phyloP scores from a whole-genome alignment of 2,888 invertebrate genomes.

The Phyto melanocephala region DNA sequence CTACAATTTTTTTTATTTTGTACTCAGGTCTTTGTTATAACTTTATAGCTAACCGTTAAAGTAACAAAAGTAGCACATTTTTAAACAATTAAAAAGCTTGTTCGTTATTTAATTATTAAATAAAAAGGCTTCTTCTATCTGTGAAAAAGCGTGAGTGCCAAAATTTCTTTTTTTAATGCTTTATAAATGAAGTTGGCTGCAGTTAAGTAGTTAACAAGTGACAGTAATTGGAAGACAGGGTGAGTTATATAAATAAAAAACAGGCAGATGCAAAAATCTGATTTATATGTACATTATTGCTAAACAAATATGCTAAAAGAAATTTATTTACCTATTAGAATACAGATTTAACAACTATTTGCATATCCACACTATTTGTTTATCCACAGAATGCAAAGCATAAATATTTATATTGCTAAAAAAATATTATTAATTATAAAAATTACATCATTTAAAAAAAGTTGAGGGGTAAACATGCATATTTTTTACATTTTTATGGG shows the following conservation, averaged over 20 bases:
- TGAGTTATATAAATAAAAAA: not conserved
- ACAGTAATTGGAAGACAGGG: not conserved
- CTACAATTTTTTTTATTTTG: not conserved
- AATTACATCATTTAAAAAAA: too few species aligned
- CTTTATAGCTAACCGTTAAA: not conserved
- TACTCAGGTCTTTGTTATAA: not conserved
- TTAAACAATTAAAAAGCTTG: not conserved
- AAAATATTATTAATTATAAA: too few species aligned
- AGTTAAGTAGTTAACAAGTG: conserved; percentile 16
- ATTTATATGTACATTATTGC: too few species aligned
- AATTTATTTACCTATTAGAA: too few species aligned
- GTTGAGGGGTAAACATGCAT: too few species aligned
- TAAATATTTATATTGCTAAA: too few species aligned
- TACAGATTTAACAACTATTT: too few species aligned
- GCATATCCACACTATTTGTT: too few species aligned
- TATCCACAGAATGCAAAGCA: too few species aligned
- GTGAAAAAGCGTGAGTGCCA: conserved; percentile 36
- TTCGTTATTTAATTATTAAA: not conserved
- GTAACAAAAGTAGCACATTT: conserved; percentile 27
- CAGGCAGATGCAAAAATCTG: not conserved
- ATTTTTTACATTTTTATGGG: too few species aligned
- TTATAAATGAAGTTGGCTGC: conserved; percentile 56
- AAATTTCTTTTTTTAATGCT: conserved; percentile 20
- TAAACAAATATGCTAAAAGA: too few species aligned
- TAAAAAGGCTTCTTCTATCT: not conserved